These are phyloP conservation scores for Microctenopoma steveboyesi DNA, from an alignment of 2,797 vertebrate genomes.

Conservation along the genomic window DNA sequence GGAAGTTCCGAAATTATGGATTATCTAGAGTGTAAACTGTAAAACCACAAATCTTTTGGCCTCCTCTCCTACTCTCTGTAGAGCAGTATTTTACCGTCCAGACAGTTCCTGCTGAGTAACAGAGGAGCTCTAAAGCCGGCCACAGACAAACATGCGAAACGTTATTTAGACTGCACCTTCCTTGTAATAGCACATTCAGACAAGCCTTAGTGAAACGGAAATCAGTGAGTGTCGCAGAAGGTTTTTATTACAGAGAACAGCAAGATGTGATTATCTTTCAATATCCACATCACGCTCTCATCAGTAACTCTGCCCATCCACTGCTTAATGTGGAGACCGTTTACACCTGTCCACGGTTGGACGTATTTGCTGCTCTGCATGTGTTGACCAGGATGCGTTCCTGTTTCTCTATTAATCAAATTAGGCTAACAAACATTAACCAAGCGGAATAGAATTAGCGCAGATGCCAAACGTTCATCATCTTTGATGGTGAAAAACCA, in stretches of 20 bases:
- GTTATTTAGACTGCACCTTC: constrained; percentile 50
- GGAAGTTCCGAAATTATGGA: constrained; percentile 25
- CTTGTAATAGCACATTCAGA: constrained; percentile 6
- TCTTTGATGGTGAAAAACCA: constrained; percentile 43
- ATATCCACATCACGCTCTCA: constrained; percentile 42
- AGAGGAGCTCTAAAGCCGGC: constrained; percentile 19
- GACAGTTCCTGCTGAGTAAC: constrained; percentile 36
- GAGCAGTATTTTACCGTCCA: constrained; percentile 23
- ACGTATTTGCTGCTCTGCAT: constrained; percentile 27
- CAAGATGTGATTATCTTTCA: constrained; percentile 37
- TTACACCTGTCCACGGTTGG: constrained; percentile 34
- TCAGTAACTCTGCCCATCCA: constrained; percentile 38
- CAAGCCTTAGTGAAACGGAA: constrained; percentile 15
- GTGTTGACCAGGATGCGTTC: constrained; percentile 19
- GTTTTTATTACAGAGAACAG: constrained; percentile 51
- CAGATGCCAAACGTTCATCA: constrained; percentile 7
- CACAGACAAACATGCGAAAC: constrained; percentile 41
- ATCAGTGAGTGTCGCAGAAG: constrained; percentile 32
- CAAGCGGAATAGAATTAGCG: not conserved
- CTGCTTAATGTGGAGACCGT: constrained; percentile 32
- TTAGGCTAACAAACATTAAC: not conserved
- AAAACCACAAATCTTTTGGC: constrained; percentile 31
- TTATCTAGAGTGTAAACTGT: constrained; percentile 50
- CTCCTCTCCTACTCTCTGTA: not conserved
- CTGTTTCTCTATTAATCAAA: constrained; percentile 16